Evolutionary conservation across 2,888 invertebrate species (phyloP).

Genomic region (Pammene fasciana): DNA sequence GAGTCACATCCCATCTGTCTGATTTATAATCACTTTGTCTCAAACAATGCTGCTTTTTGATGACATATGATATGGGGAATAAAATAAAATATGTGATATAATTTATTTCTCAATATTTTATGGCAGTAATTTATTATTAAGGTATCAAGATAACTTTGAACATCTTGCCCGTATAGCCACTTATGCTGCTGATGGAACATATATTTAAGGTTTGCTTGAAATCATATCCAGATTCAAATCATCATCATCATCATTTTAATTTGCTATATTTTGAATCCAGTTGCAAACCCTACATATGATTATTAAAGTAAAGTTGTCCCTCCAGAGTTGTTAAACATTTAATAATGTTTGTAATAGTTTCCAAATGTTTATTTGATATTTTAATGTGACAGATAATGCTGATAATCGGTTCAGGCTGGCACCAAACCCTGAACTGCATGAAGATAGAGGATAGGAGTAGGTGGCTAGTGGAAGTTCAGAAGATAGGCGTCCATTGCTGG

Average conservation of each 20-base stretch:
- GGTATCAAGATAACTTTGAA: no score
- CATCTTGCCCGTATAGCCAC: no score
- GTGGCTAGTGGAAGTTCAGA: not conserved
- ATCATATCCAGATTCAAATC: no score
- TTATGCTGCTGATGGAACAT: no score
- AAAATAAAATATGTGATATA: not conserved
- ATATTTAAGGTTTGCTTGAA: no score
- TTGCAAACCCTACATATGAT: no score
- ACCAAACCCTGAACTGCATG: not conserved
- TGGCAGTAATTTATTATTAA: no score
- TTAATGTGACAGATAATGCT: conserved; percentile 1
- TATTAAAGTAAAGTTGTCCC: no score
- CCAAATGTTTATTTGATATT: not conserved
- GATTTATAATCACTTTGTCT: conserved; percentile 49
- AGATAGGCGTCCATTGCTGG: not conserved
- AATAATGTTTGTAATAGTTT: not conserved
- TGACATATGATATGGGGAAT: not conserved
- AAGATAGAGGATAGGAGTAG: conserved; percentile 5
- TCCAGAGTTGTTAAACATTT: no score
- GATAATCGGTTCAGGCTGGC: not conserved
- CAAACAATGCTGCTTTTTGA: conserved; percentile 15
- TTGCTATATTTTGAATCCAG: no score
- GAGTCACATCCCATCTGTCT: conserved; percentile 63
- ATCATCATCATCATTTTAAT: no score
- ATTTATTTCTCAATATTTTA: no score